Percentiles rank a stretch among this genome's conserved stretches.
These are phyloP conservation scores for Macrotrachela quadricornifera DNA, from an alignment of 1,140 invertebrate species.

Conservation along the genomic window DNA sequence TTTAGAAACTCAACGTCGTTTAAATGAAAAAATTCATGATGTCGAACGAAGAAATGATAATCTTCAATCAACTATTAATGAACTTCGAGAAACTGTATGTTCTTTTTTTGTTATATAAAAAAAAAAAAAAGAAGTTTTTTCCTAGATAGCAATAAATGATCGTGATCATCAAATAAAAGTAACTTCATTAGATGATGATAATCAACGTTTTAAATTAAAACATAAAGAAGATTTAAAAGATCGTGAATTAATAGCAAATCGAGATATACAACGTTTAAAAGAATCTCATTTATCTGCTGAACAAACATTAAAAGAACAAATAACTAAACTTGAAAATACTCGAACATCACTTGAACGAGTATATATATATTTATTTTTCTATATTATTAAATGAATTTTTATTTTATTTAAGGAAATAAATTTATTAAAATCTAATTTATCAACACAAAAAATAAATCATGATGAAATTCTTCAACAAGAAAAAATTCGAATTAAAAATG, in stretches of 20 bases:
- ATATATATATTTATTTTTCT: background rate
- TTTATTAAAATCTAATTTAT: background rate
- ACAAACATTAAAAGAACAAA: conserved; percentile 18
- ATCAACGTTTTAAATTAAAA: background rate
- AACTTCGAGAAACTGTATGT: background rate
- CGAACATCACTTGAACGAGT: conserved; percentile 2
- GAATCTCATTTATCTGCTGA: conserved; percentile 21
- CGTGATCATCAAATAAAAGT: conserved; percentile 6
- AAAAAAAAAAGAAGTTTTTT: too few relatives aligned
- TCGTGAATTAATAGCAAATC: background rate
- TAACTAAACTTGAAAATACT: conserved; percentile 10
- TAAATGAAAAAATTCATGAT: conserved; percentile 3
- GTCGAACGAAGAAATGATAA: conserved; percentile 1
- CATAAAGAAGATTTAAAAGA: conserved; percentile 6
- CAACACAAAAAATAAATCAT: conserved; percentile 3
- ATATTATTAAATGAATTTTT: too few relatives aligned
- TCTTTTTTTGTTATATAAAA: too few relatives aligned
- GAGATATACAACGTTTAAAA: conserved; percentile 11
- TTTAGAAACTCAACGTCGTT: background rate
- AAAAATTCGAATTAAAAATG: background rate
- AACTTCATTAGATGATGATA: conserved; percentile 2
- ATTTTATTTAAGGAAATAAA: background rate
- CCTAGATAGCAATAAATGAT: background rate
- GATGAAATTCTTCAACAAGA: conserved; percentile 3
- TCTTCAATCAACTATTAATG: background rate